phyloP scores from a whole-genome alignment of 1,140 invertebrate species.

The Nautilus pompilius region DNA sequence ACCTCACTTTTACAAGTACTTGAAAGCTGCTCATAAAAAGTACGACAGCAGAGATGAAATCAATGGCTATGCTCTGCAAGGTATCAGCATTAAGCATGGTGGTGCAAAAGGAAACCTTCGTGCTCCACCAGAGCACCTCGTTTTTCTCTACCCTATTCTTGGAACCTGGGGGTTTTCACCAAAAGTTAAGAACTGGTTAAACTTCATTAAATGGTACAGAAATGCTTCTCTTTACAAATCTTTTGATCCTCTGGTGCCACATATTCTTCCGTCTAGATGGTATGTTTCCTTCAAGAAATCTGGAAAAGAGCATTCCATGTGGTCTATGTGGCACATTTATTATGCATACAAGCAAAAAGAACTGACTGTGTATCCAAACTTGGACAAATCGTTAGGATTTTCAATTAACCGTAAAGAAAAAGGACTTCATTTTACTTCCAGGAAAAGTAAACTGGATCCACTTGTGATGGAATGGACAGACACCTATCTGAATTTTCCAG shows the following conservation, averaged over 20 bases:
- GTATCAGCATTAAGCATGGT: conserved; percentile 24
- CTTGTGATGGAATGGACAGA: neutral
- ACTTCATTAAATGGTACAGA: conserved; percentile 31
- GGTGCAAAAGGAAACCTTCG: conserved; percentile 7
- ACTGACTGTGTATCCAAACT: conserved; percentile 9
- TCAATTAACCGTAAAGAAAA: conserved; percentile 15
- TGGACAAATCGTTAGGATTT: conserved; percentile 3
- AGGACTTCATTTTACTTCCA: conserved; percentile 9
- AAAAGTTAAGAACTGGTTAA: conserved; percentile 22
- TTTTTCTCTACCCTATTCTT: conserved; percentile 25
- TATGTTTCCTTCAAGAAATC: conserved; percentile 14
- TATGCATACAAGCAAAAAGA: conserved; percentile 24
- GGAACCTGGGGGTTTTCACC: conserved; percentile 42
- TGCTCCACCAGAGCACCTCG: conserved; percentile 8
- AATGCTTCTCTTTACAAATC: neutral
- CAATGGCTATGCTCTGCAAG: conserved; percentile 34
- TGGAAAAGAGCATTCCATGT: conserved; percentile 24
- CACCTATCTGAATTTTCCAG: neutral
- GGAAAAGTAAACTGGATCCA: neutral
- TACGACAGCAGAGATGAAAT: conserved; percentile 24
- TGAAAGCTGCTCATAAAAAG: conserved; percentile 34
- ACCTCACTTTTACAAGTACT: conserved; percentile 30
- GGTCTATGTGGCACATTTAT: conserved; percentile 42
- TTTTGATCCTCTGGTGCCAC: conserved; percentile 27
- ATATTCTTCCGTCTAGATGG: conserved; percentile 22